Base-by-base conservation (phyloP, 2,888 invertebrate genomes). In the Tineola bisselliella region DNA sequence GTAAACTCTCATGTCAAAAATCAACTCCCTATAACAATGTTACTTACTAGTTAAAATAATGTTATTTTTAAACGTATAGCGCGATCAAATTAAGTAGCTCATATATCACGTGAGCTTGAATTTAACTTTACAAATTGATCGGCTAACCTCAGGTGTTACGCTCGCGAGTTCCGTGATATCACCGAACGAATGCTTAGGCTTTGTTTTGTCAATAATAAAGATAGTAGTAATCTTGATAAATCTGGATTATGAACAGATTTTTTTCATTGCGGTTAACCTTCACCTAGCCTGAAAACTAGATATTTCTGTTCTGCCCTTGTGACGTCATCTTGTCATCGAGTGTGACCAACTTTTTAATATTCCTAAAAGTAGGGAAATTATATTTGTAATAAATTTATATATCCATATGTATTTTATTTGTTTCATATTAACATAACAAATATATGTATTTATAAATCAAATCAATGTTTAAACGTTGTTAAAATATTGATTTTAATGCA, bases 281-380 rank as follows among this genome's bases (percentile, higher is more conserved):
- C 84, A 84, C 81, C 82, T 81, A 79, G 78, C 79, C 82, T 81
- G 79, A 84, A 81, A 81, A 73, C 72, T 74, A 66, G 72, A 30
- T 82, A 86, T 84, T 84, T 84, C 75, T 76, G 25, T 81, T 70
- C 68, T 72, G 84, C 71, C 81, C 83, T 84, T 82, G 83, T 84
- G 80, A 84, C 81, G 84, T 81, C 77, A 76, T 68, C 6, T 65
- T 72, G 77, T 79, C 80, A 82, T 63, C n/a, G 25, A 17, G 61
- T 77, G 76, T 82, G 81, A 81, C 79, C 68, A 75, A 59, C 17
- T 43, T 59, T 1, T 10, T 3, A 25, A 56, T 64, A 2, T 58
- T 33, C 13, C 33, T 13, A 8, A 33, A 58, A 33, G 19, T 58
- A 17, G 8, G 58, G 58, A 10, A 38, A 6, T 12, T 38, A n/a